These are phyloP conservation scores for Mamestra configurata DNA, from an alignment of 1,140 invertebrate species.

Conservation along the genomic window DNA sequence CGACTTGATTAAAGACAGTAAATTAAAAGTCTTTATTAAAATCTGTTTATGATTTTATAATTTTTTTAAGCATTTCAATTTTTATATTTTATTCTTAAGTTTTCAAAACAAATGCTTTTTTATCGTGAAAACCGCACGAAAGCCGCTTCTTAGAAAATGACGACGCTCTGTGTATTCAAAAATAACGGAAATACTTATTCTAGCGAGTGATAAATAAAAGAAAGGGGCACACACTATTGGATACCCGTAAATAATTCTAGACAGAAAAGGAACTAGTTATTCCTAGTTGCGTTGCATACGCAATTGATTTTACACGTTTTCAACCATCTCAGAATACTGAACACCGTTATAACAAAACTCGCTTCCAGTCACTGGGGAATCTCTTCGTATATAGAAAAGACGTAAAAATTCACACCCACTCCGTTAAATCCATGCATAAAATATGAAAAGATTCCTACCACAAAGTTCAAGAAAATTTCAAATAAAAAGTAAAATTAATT, in stretches of 20 bases:
- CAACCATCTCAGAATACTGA: background rate
- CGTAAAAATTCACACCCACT: constrained; percentile 15
- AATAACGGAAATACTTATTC: too few relatives aligned
- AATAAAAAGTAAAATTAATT: constrained; percentile 46
- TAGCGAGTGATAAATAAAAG: background rate
- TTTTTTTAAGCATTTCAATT: too few relatives aligned
- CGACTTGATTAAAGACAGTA: too few relatives aligned
- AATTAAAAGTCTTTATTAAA: too few relatives aligned
- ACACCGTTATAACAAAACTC: background rate
- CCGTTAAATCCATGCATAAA: constrained; percentile 29
- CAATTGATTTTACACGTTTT: constrained; percentile 6
- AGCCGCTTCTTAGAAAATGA: too few relatives aligned
- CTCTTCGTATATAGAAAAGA: constrained; percentile 17
- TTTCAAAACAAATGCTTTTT: too few relatives aligned
- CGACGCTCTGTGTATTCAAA: too few relatives aligned
- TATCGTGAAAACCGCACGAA: too few relatives aligned
- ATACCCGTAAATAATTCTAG: background rate
- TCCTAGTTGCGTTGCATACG: background rate
- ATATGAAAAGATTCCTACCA: constrained; percentile 26
- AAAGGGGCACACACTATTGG: background rate
- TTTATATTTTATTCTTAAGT: too few relatives aligned
- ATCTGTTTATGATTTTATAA: too few relatives aligned
- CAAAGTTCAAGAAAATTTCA: constrained; percentile 39
- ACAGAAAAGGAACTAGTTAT: background rate
- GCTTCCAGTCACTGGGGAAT: background rate